These are phyloP conservation scores for Caenorhabditis sp. DNA, from an alignment of 2,888 invertebrate genomes.

Conservation along the genomic window DNA sequence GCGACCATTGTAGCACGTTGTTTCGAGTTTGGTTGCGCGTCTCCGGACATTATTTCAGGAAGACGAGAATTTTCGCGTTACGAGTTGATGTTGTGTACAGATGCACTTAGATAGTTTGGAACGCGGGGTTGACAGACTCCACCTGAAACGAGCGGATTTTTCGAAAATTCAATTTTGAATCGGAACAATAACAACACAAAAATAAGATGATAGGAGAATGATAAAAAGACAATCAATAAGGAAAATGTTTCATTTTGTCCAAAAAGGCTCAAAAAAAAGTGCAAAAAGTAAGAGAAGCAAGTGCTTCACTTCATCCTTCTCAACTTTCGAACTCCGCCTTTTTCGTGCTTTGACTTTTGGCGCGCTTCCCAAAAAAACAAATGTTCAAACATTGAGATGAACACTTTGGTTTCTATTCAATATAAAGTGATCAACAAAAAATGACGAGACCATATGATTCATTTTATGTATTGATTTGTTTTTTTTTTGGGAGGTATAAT, in stretches of 20 bases:
- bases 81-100: constrained; percentile 9
- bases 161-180: too few species aligned
- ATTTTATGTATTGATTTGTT: too few species aligned
- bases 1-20: constrained; percentile 49
- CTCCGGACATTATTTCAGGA: constrained; percentile 45
- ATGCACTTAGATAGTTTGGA: constrained; percentile 27
- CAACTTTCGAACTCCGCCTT: not conserved
- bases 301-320: not conserved
- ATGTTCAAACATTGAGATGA: not conserved
- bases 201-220: not conserved
- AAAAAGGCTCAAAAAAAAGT: not conserved
- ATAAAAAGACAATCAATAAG: constrained; percentile 1
- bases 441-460: too few species aligned
- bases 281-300: not conserved
- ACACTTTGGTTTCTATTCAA: too few species aligned
- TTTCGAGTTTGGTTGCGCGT: constrained; percentile 51
- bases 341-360: not conserved
- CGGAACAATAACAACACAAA: not conserved
- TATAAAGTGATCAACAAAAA: too few species aligned
- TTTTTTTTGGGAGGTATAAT: too few species aligned
- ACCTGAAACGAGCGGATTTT: constrained; percentile 45
- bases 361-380: not conserved
- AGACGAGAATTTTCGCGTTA: not conserved
- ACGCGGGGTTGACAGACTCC: constrained; percentile 58
- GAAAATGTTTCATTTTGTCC: not conserved